Conservation (phyloP, 1,140 invertebrate genomes). For the Drosophila grimshawi region DNA sequence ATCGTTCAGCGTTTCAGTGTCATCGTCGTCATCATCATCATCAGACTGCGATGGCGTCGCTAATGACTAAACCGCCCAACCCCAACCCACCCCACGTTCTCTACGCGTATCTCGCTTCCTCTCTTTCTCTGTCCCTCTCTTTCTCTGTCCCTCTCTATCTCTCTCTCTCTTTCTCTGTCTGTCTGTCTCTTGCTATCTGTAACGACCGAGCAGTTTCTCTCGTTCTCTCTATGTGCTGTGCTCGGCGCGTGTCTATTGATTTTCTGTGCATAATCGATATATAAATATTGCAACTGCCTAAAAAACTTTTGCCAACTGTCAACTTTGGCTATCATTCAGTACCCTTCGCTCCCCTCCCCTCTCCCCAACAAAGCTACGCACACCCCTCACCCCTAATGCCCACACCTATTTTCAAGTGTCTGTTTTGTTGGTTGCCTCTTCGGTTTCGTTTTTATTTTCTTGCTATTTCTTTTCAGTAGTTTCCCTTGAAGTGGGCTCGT, state of each 20-base stretch:
- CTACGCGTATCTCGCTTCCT: slow-evolving; percentile 1
- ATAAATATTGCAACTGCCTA: slow-evolving; percentile 49
- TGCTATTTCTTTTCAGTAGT: slow-evolving; percentile 20
- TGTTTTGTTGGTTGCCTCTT: slow-evolving; percentile 22
- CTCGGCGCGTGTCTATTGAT: slow-evolving; percentile 71
- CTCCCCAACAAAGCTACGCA: too few species aligned
- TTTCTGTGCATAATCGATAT: slow-evolving; percentile 70
- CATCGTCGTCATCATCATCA: slow-evolving; percentile 6
- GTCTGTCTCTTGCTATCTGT: not conserved
- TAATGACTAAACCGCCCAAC: slow-evolving; percentile 41
- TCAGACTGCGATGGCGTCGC: slow-evolving; percentile 26
- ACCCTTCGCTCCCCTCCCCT: not conserved
- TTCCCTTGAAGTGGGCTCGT: slow-evolving; percentile 4
- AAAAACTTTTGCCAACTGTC: slow-evolving; percentile 61
- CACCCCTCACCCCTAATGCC: slow-evolving; percentile 1
- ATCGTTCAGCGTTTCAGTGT: slow-evolving; percentile 10
- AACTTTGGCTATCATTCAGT: slow-evolving; percentile 22
- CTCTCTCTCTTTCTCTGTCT: slow-evolving; percentile 9
- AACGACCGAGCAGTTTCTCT: not conserved
- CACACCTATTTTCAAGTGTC: slow-evolving; percentile 48
- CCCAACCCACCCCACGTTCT: slow-evolving; percentile 1
- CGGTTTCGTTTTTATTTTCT: slow-evolving; percentile 7
- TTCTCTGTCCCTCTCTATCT: too few species aligned
- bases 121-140: not conserved
- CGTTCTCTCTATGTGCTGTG: slow-evolving; percentile 16